Conservation (phyloP, 2,113 vertebrate species). For the Cercocebus atys region DNA sequence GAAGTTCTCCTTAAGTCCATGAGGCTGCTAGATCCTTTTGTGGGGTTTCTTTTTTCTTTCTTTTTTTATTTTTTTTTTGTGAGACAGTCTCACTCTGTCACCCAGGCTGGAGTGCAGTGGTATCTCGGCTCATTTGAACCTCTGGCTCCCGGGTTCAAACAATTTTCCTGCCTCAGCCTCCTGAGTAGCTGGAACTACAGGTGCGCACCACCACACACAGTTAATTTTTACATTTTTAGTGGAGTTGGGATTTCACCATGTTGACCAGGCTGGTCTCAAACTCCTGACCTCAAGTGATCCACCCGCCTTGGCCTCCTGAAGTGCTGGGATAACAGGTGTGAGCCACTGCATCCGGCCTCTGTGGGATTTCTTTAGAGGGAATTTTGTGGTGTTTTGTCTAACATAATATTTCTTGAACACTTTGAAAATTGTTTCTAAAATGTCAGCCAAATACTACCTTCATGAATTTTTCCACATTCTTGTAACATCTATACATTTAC, state of each 20-base stretch:
- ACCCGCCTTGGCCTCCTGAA: neutral
- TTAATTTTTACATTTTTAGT: no score
- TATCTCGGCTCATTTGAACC: no score
- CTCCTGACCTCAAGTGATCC: neutral
- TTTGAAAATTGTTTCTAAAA: constrained; percentile 29
- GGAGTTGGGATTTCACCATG: neutral
- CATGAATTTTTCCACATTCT: neutral
- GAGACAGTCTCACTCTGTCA: neutral
- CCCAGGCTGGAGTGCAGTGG: neutral
- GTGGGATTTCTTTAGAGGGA: neutral
- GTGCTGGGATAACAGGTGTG: neutral
- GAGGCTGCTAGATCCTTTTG: neutral
- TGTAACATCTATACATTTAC: neutral
- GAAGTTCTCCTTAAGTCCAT: neutral
- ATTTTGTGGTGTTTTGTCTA: constrained; percentile 1
- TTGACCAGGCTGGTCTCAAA: neutral
- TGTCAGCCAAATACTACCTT: neutral
- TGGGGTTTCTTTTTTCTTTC: neutral
- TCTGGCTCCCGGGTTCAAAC: no score
- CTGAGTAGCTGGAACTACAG: no score
- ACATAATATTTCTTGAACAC: neutral
- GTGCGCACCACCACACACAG: no score
- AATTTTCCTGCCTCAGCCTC: no score
- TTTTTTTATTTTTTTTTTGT: neutral
- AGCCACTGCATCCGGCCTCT: neutral